phyloP scores from a whole-genome alignment of 2,888 invertebrate genomes.

The Holacanthella duospinosa region DNA sequence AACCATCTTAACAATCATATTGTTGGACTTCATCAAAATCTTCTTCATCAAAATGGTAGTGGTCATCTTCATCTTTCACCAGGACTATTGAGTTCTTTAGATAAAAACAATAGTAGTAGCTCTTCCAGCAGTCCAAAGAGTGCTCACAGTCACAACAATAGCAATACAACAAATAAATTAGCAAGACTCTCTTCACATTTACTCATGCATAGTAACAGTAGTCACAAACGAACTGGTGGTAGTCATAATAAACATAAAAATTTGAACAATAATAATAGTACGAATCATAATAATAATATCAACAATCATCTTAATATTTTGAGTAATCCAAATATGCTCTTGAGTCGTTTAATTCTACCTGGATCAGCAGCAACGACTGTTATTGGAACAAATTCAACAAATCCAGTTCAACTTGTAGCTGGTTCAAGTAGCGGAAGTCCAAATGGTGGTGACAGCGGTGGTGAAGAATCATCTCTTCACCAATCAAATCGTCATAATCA shows the following conservation, averaged over 20 bases:
- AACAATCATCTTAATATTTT: slow-evolving; percentile 17
- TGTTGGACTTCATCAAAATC: background rate
- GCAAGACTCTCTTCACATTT: background rate
- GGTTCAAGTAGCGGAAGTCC: background rate
- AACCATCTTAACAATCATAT: background rate
- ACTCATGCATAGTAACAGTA: slow-evolving; percentile 16
- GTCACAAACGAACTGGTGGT: slow-evolving; percentile 12
- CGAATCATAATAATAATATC: slow-evolving; percentile 5
- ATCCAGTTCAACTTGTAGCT: background rate
- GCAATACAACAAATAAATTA: slow-evolving; percentile 10
- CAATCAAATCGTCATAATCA: background rate
- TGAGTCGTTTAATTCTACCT: slow-evolving; percentile 34
- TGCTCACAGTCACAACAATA: slow-evolving; percentile 12
- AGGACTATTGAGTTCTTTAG: slow-evolving; percentile 1
- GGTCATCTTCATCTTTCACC: slow-evolving; percentile 20
- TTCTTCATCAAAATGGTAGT: slow-evolving; percentile 31
- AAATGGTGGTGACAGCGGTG: slow-evolving; percentile 2
- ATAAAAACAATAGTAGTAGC: slow-evolving; percentile 27
- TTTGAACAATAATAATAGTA: slow-evolving; percentile 7
- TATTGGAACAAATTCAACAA: background rate
- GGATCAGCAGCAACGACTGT: slow-evolving; percentile 11
- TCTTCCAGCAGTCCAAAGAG: slow-evolving; percentile 19
- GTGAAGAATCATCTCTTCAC: background rate
- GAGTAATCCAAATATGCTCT: slow-evolving; percentile 28
- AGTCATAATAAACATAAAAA: slow-evolving; percentile 13